A percentile compares a stretch with the other conserved stretches of the same genome.
Evolutionary conservation across 2,888 invertebrate genomes (phyloP).

Genomic region (Drosophila falleni): DNA sequence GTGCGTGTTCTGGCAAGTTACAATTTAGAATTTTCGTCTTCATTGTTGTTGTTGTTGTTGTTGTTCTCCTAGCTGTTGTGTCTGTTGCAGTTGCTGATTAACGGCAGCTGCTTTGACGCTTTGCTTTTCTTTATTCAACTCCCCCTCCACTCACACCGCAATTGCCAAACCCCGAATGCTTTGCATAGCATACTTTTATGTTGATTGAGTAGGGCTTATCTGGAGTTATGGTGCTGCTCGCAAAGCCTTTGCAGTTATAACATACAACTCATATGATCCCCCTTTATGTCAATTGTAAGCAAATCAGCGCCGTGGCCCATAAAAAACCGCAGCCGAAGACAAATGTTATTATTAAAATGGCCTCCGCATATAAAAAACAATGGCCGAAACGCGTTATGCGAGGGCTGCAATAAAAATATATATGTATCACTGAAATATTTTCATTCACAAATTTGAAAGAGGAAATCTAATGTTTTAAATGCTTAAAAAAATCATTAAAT

Average conservation of each 20-base stretch:
- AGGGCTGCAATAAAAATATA: conserved; percentile 19
- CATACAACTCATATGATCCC: conserved; percentile 76
- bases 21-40: conserved; percentile 65
- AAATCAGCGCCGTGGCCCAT: conserved; percentile 69
- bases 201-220: conserved; percentile 78
- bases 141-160: background rate
- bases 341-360: conserved; percentile 79
- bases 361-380: conserved; percentile 56
- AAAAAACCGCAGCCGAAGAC: conserved; percentile 67
- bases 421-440: background rate
- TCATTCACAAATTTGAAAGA: too few species aligned
- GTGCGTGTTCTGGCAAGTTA: conserved; percentile 68
- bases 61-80: conserved; percentile 4
- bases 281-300: conserved; percentile 78
- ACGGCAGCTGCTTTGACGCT: conserved; percentile 58
- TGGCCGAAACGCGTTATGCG: conserved; percentile 41
- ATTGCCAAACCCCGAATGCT: conserved; percentile 6
- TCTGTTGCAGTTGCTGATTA: conserved; percentile 69
- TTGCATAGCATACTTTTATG: conserved; percentile 70
- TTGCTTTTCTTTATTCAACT: background rate
- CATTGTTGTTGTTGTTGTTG: conserved; percentile 12
- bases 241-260: conserved; percentile 60
- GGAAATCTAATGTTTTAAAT: background rate
- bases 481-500: background rate
- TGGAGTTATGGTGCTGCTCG: conserved; percentile 38